Percentiles rank a stretch among this genome's conserved stretches.
These are phyloP conservation scores for Oxycera nigricornis DNA, from an alignment of 2,888 invertebrate species.

Conservation along the genomic window DNA sequence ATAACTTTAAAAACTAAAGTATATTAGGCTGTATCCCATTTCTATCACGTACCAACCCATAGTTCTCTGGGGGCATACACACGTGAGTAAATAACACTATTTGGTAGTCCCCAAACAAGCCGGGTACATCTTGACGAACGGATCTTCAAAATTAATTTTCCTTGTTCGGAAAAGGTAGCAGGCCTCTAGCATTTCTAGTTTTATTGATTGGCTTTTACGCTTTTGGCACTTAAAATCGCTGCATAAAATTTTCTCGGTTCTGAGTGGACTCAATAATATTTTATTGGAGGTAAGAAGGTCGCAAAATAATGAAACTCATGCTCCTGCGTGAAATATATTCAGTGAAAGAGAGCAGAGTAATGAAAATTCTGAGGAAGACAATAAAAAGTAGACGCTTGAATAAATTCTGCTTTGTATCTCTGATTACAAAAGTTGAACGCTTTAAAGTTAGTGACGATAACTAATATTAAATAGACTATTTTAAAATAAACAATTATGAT, in stretches of 20 bases:
- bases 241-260: not conserved
- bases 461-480: too few relatives aligned
- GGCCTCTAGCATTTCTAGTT: not conserved
- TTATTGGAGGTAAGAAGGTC: too few relatives aligned
- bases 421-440: too few relatives aligned
- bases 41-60: not conserved
- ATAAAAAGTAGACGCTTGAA: too few relatives aligned
- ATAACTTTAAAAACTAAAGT: not conserved
- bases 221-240: not conserved
- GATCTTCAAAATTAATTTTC: constrained; percentile 1
- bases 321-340: too few relatives aligned
- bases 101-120: not conserved
- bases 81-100: not conserved
- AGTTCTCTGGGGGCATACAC: not conserved
- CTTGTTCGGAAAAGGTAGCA: not conserved
- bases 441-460: too few relatives aligned
- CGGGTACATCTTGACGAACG: not conserved
- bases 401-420: too few relatives aligned
- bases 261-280: not conserved
- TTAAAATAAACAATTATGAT: too few relatives aligned
- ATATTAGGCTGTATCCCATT: not conserved
- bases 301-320: too few relatives aligned
- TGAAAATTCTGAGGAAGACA: too few relatives aligned
- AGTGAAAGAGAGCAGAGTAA: too few relatives aligned
- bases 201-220: not conserved